phyloP scores from a whole-genome alignment of 2,888 invertebrate genomes.

The Drosophila pseudotalamancana region DNA sequence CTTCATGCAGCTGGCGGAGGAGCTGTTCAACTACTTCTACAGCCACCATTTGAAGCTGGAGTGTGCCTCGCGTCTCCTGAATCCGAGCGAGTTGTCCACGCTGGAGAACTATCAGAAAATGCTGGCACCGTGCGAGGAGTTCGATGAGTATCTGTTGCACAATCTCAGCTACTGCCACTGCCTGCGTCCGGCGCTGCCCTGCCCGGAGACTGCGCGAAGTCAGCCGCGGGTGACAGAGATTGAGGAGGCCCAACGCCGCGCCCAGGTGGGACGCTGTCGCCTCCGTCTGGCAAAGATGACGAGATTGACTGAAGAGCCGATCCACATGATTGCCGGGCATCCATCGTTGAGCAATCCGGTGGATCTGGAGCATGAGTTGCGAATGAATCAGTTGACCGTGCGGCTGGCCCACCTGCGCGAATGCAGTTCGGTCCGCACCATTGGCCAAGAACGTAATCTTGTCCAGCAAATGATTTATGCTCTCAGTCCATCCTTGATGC shows the following conservation, averaged over 20 bases:
- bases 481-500: slow-evolving; percentile 36
- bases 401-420: slow-evolving; percentile 14
- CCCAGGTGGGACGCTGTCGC: slow-evolving; percentile 39
- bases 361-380: slow-evolving; percentile 23
- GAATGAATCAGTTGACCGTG: slow-evolving; percentile 26
- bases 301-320: not conserved
- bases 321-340: not conserved
- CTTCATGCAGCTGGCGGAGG: slow-evolving; percentile 68
- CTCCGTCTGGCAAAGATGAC: slow-evolving; percentile 31
- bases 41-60: slow-evolving; percentile 58
- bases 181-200: slow-evolving; percentile 34
- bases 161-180: slow-evolving; percentile 76
- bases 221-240: accelerated
- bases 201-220: not conserved
- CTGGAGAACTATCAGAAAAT: slow-evolving; percentile 64
- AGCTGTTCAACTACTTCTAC: slow-evolving; percentile 75
- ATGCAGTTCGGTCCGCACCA: accelerated
- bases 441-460: not conserved
- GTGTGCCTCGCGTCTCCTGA: slow-evolving; percentile 57
- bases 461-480: slow-evolving; percentile 43
- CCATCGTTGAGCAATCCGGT: not conserved
- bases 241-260: slow-evolving; percentile 9
- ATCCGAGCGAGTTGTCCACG: slow-evolving; percentile 57
- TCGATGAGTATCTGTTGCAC: slow-evolving; percentile 69
- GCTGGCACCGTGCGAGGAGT: slow-evolving; percentile 66